Conservation (phyloP, 2,888 invertebrate genomes). For the Hirtodrosophila confusa region DNA sequence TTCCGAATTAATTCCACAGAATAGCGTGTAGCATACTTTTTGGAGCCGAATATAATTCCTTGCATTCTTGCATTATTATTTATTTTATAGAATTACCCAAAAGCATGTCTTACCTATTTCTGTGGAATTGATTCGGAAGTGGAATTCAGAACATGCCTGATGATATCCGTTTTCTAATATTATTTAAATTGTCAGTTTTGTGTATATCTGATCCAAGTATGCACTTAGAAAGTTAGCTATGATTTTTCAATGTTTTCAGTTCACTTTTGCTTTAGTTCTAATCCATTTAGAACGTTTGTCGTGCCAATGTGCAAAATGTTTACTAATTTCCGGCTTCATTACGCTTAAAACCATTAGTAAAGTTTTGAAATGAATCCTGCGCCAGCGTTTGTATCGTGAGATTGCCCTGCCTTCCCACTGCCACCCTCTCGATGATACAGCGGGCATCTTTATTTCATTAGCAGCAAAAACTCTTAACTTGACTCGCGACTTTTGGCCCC, state of each 20-base stretch:
- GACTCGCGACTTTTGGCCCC: constrained; percentile 47
- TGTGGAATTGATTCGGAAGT: no score
- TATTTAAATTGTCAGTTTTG: no score
- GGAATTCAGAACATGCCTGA: no score
- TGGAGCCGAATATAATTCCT: no score
- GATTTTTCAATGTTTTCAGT: background rate
- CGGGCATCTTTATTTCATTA: constrained; percentile 67
- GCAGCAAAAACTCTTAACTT: constrained; percentile 46
- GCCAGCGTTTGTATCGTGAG: constrained; percentile 10
- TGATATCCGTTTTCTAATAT: no score
- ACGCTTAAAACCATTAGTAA: constrained; percentile 77
- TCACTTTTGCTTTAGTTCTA: background rate
- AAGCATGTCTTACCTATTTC: no score
- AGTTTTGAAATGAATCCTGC: constrained; percentile 67
- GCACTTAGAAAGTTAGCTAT: background rate
- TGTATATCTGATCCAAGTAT: background rate
- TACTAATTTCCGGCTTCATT: constrained; percentile 79
- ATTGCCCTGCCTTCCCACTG: background rate
- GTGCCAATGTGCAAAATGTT: constrained; percentile 64
- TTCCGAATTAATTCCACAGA: no score
- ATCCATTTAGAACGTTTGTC: constrained; percentile 11
- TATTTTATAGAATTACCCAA: no score
- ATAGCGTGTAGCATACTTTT: no score
- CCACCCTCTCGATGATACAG: constrained; percentile 15
- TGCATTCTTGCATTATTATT: no score